Conservation (phyloP, 2,113 vertebrate genomes). For the Micromys minutus region DNA sequence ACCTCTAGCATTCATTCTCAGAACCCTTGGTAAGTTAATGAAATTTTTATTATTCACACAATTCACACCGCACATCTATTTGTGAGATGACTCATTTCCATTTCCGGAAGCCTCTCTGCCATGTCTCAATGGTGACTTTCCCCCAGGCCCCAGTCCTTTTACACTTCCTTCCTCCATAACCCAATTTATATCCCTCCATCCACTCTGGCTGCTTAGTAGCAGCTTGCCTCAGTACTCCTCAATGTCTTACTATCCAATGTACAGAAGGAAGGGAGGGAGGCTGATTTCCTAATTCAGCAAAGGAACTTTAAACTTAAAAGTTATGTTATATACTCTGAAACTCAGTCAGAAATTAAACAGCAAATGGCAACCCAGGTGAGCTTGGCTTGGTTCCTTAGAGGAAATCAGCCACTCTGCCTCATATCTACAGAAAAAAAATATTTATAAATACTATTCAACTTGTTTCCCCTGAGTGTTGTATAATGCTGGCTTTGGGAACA, state of each 20-base stretch:
- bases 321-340: not conserved
- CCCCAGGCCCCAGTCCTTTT: not conserved
- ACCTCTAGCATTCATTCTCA: not conserved
- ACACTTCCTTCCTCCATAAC: not conserved
- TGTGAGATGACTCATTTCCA: not conserved
- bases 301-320: conserved; percentile 18
- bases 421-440: not conserved
- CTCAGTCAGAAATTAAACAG: not conserved
- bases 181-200: not conserved
- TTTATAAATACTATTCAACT: not conserved
- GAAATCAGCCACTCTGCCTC: not conserved
- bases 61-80: not conserved
- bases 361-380: not conserved
- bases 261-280: not conserved
- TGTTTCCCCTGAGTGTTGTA: not conserved
- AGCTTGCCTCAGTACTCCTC: not conserved
- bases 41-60: not conserved
- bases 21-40: not conserved
- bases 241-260: not conserved
- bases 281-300: not conserved
- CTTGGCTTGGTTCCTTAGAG: not conserved
- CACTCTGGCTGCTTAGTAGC: not conserved
- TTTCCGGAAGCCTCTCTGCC: not conserved
- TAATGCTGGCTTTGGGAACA: not conserved
- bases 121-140: not conserved